Base-by-base conservation (phyloP, 2,113 vertebrate genomes). In the Protobothrops flavoviridis region DNA sequence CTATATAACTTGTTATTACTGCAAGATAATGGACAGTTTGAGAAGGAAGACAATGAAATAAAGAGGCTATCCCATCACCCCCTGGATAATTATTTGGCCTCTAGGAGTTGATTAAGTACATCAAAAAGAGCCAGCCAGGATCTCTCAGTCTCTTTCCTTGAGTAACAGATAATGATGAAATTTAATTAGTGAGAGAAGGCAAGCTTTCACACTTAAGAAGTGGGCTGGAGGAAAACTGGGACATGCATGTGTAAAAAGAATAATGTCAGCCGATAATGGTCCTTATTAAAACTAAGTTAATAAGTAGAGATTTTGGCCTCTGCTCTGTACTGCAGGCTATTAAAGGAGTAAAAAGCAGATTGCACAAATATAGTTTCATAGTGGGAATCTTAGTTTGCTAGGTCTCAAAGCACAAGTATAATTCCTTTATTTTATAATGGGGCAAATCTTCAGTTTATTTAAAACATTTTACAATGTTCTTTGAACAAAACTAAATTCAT, bases 181-280 rank as follows among this genome's bases (percentile, higher is more conserved):
- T 97, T 97, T 97, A 98, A 98, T 98, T 98, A 97, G 97, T 33
- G 93, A 95, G 93, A 96, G 95, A 93, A 97, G 94, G 97, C 95
- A 97, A 50, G 96, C 94, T 97, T 97, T 97, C 92, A 94, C 96
- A 95, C 93, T 94, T 96, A 95, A 92, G 90, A 95, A 59, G 95
- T 53, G 56, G 95, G 85, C 86, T 87, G 48, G 61, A 94, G 87
- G 92, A 94, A 97, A 97, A 94, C 52, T 95, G 92, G 92, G 94
- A 91, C 57, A 95, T 96, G 29, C 43, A 4, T 93, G 92, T 89
- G 81, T 45, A 24, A 53, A 74, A 91, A 95, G 87, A 95, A 95
- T 94, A 94, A 95, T 95, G 91, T 92, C 94, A 95, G 85, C 92
- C 94, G 33, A 29, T 94, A 96, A 95, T 91, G 95, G 88, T 91